A percentile compares a stretch with the other conserved stretches of the same genome.
These are phyloP conservation scores for Uromys caudimaculatus DNA, from an alignment of 2,797 vertebrate species.

Conservation along the genomic window DNA sequence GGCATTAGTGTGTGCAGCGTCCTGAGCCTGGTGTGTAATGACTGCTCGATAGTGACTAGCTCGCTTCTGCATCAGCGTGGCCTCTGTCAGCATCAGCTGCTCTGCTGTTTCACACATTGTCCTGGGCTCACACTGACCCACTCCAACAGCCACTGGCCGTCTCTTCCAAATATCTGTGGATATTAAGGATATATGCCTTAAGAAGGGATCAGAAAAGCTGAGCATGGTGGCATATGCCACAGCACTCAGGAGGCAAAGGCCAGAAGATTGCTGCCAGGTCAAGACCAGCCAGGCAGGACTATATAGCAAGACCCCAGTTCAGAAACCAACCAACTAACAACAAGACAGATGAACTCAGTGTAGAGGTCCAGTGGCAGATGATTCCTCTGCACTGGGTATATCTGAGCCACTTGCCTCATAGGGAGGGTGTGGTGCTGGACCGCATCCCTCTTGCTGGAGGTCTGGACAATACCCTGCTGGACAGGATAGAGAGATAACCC, in stretches of 20 bases:
- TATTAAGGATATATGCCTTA: background rate
- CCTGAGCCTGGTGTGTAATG: background rate
- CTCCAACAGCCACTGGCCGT: background rate
- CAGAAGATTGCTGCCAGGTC: background rate
- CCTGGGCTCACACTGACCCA: background rate
- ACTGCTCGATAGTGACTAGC: background rate
- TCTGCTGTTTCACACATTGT: background rate
- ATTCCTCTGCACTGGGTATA: background rate
- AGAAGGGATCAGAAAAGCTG: background rate
- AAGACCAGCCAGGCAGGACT: background rate
- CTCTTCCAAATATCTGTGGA: background rate
- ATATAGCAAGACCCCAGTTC: background rate
- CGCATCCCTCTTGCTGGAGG: background rate
- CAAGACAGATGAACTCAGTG: background rate
- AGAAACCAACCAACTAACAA: background rate
- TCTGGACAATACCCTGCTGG: background rate
- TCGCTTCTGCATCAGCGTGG: background rate
- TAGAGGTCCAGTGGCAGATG: background rate
- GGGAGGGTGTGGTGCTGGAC: background rate
- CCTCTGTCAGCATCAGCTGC: background rate
- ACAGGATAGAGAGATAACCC: background rate
- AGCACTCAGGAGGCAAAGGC: background rate
- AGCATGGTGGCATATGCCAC: background rate
- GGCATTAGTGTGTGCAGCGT: background rate
- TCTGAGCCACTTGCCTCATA: background rate